A percentile compares a stretch with the other conserved stretches of the same genome.
These are phyloP conservation scores for Glaucopsyche alexis DNA, from an alignment of 2,888 invertebrate species.

Conservation along the genomic window DNA sequence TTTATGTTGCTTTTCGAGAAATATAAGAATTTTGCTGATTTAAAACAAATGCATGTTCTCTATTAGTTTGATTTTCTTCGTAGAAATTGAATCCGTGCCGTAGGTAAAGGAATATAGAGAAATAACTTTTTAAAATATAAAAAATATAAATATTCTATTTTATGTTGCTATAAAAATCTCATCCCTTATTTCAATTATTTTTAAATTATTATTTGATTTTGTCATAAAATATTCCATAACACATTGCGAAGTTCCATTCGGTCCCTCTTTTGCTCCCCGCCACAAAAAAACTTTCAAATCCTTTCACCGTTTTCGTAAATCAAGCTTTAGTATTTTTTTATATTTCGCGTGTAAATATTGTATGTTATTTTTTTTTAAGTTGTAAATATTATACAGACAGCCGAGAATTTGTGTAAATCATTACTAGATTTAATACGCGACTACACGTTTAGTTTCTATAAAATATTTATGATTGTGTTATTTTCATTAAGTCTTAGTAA, in stretches of 20 bases:
- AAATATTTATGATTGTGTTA: background rate
- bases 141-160: no score
- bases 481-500: conserved; percentile 4
- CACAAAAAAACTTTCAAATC: conserved; percentile 18
- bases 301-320: conserved; percentile 11
- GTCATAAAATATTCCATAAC: background rate
- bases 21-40: no score
- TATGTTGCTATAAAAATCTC: no score
- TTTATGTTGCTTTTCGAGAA: no score
- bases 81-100: no score
- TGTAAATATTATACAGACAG: background rate
- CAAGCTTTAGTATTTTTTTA: conserved; percentile 13
- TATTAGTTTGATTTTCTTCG: no score
- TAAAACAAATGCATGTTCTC: no score
- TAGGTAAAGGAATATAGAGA: no score
- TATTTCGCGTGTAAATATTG: conserved; percentile 3
- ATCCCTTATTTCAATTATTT: no score
- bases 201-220: background rate
- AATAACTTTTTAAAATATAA: no score
- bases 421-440: background rate
- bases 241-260: conserved; percentile 2
- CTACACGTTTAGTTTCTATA: background rate
- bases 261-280: background rate
- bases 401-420: background rate
- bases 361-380: background rate